Evolutionary conservation across 2,888 invertebrate genomes (phyloP).

Genomic region (Nycteola revayana): DNA sequence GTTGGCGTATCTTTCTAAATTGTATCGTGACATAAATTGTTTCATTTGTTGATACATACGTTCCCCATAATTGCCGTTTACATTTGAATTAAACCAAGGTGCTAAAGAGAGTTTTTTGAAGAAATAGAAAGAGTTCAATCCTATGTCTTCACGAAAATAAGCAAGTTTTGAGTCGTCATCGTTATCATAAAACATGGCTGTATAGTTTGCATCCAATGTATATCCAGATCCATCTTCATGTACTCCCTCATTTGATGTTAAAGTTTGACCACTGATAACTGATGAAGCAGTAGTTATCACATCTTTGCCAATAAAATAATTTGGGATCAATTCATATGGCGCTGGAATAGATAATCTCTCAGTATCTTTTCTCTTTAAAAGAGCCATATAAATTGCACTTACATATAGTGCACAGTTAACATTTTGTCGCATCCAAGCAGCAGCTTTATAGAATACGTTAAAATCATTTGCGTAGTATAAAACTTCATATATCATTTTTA

Average conservation of each 20-base stretch:
- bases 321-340: constrained; percentile 85
- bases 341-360: constrained; percentile 83
- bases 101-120: constrained; percentile 77
- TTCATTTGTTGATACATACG: constrained; percentile 84
- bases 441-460: constrained; percentile 79
- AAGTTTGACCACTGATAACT: constrained; percentile 48
- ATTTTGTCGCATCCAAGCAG: constrained; percentile 82
- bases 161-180: constrained; percentile 82
- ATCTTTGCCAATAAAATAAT: constrained; percentile 84
- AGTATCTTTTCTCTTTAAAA: constrained; percentile 81
- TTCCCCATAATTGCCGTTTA: constrained; percentile 81
- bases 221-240: constrained; percentile 64
- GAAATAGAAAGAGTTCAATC: constrained; percentile 85
- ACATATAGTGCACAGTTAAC: constrained; percentile 84
- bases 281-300: constrained; percentile 74
- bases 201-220: constrained; percentile 64
- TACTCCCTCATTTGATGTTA: constrained; percentile 45
- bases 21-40: constrained; percentile 86
- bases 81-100: constrained; percentile 78
- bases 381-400: constrained; percentile 82
- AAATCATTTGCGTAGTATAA: constrained; percentile 82
- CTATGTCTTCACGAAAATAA: constrained; percentile 88
- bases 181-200: constrained; percentile 57
- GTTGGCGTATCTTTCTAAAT: constrained; percentile 87
- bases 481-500: constrained; percentile 66